A percentile compares a stretch with the other conserved stretches of the same genome.
phyloP scores from a whole-genome alignment of 2,797 vertebrate genomes.

The Poliocrania exsul region DNA sequence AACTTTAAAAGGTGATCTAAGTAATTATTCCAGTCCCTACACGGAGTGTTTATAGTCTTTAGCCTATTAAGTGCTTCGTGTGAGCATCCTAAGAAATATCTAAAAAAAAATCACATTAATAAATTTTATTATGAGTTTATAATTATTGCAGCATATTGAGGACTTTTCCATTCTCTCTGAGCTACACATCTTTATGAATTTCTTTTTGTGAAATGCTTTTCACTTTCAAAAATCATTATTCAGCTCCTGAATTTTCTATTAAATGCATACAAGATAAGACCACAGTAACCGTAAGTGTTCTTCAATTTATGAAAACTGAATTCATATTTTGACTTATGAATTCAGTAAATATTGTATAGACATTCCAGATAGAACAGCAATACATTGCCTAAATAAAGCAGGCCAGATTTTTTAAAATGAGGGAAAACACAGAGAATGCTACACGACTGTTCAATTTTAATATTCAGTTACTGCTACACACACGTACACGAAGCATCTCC shows the following conservation, averaged over 20 bases:
- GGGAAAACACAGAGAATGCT: not conserved
- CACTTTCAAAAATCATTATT: not conserved
- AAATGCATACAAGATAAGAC: not conserved
- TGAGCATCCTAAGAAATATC: not conserved
- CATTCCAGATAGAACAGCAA: not conserved
- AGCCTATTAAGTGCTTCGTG: not conserved
- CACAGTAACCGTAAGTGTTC: not conserved
- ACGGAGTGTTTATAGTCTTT: not conserved
- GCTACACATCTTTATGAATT: not conserved
- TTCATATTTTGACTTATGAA: slow-evolving; percentile 10
- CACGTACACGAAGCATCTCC: not conserved
- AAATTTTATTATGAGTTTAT: not conserved
- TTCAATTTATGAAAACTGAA: slow-evolving; percentile 13
- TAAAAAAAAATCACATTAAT: slow-evolving; percentile 16
- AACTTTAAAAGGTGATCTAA: slow-evolving; percentile 12
- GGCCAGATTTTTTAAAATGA: not conserved
- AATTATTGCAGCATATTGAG: not conserved
- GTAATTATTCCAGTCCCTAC: not conserved
- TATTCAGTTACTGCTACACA: not conserved
- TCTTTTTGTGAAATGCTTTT: not conserved
- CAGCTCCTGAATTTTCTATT: not conserved
- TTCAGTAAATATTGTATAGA: slow-evolving; percentile 13
- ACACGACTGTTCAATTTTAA: not conserved
- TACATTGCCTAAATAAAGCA: not conserved
- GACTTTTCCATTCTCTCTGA: not conserved